Evolutionary conservation across 2,113 vertebrate species (phyloP).

Genomic region (Camarhynchus parvulus): DNA sequence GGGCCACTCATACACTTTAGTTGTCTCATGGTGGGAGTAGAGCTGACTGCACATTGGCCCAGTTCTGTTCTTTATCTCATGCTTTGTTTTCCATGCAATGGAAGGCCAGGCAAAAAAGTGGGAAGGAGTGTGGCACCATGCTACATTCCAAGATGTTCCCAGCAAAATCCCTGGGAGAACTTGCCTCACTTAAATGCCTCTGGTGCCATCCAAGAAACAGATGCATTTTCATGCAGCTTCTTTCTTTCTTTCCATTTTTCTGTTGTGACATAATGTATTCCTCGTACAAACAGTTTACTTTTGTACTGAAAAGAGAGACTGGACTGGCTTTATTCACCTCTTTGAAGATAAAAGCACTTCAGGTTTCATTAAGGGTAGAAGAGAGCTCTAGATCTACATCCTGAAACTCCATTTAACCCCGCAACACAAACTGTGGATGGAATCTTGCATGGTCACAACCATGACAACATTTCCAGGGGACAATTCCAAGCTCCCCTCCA

Average conservation of each 20-base stretch:
- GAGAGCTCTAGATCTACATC: neutral
- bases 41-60: neutral
- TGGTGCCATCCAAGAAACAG: neutral
- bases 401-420: neutral
- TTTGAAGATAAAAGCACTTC: neutral
- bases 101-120: neutral
- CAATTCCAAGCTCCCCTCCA: neutral
- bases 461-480: neutral
- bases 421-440: neutral
- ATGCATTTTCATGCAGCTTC: neutral
- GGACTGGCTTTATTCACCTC: neutral
- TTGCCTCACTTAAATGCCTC: neutral
- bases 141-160: neutral
- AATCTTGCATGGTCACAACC: rapidly evolving
- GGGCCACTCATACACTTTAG: neutral
- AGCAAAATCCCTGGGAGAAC: neutral
- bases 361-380: neutral
- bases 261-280: neutral
- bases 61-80: neutral
- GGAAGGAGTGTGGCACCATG: neutral
- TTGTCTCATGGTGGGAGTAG: neutral
- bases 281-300: neutral
- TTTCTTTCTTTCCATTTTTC: neutral
- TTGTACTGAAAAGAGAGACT: neutral
- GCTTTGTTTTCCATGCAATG: neutral